phyloP scores from a whole-genome alignment of 2,888 invertebrate genomes.

The Homarus gammarus region DNA sequence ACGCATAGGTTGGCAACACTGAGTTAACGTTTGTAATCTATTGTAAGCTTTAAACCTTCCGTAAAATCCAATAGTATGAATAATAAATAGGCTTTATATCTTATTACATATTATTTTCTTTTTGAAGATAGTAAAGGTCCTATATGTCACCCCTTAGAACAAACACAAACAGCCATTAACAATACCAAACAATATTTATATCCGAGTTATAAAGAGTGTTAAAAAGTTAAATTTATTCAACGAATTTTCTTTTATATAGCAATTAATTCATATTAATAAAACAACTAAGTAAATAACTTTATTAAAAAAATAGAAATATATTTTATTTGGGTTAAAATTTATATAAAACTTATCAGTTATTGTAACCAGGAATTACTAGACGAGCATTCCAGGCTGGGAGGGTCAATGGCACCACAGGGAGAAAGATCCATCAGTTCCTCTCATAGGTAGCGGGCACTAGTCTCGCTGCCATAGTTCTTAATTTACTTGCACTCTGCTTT shows the following conservation, averaged over 20 bases:
- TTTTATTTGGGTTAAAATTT: background rate
- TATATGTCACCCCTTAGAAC: constrained; percentile 1
- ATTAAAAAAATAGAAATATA: background rate
- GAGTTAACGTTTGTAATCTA: background rate
- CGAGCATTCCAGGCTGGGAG: background rate
- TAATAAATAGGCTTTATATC: background rate
- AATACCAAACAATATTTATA: background rate
- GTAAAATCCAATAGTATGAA: background rate
- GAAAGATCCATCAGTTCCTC: too few species aligned
- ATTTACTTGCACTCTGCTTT: too few species aligned
- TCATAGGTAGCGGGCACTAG: too few species aligned
- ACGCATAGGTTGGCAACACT: background rate
- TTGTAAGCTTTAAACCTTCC: too few species aligned
- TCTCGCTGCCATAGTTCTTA: too few species aligned
- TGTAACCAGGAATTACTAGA: background rate
- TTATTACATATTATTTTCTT: too few species aligned
- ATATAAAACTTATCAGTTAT: background rate
- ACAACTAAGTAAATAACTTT: background rate
- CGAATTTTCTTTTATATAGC: too few species aligned
- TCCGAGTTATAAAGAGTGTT: background rate
- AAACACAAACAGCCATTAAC: constrained; percentile 5
- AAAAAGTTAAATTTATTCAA: background rate
- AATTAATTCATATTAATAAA: background rate
- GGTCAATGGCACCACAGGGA: too few species aligned
- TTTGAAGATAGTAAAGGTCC: background rate